A percentile compares a stretch with the other conserved stretches of the same genome.
These are phyloP conservation scores for Catharus fuscescens DNA, from an alignment of 2,113 vertebrate genomes.

Conservation along the genomic window DNA sequence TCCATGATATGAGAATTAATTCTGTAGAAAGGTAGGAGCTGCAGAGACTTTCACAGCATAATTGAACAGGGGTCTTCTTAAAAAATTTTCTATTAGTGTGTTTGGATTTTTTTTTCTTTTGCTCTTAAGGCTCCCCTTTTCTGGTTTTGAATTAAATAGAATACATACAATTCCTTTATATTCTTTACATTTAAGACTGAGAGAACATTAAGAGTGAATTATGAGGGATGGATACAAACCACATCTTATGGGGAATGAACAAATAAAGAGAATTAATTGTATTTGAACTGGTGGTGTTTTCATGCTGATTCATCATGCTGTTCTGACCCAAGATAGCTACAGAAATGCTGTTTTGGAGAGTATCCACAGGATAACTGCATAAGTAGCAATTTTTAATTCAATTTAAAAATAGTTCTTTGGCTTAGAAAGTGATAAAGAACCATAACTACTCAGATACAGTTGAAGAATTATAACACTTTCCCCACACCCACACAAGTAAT, in stretches of 20 bases:
- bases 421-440: constrained; percentile 43
- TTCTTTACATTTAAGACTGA: background rate
- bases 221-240: background rate
- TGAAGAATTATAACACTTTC: constrained; percentile 27
- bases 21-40: background rate
- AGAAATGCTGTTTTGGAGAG: constrained; percentile 49
- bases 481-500: constrained; percentile 14
- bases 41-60: background rate
- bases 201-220: background rate
- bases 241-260: background rate
- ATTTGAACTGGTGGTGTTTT: constrained; percentile 28
- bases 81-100: background rate
- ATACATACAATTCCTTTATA: background rate
- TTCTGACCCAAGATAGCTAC: constrained; percentile 35
- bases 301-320: constrained; percentile 46
- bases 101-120: background rate
- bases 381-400: constrained; percentile 43
- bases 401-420: constrained; percentile 52
- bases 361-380: constrained; percentile 36
- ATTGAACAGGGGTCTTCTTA: background rate
- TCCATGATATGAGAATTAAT: background rate
- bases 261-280: background rate
- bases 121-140: background rate
- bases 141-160: background rate
- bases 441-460: constrained; percentile 8